These are phyloP conservation scores for Orthosia gracilis DNA, from an alignment of 2,888 invertebrate genomes.

Conservation along the genomic window DNA sequence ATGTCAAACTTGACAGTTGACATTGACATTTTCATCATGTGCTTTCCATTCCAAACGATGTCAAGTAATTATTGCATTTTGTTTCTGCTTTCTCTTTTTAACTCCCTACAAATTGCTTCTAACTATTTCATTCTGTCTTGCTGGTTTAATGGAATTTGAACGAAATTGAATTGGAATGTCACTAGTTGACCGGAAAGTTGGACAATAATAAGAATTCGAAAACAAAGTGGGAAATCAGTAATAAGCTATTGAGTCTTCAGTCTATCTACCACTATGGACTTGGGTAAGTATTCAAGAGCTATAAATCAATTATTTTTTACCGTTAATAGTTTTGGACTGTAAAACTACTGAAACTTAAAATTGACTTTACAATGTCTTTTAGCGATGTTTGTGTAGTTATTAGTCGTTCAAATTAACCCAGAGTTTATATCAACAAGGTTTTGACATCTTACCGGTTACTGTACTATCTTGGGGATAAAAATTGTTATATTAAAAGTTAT, in stretches of 20 bases:
- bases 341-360: neutral
- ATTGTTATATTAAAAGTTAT: constrained; percentile 17
- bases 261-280: constrained; percentile 21
- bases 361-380: constrained; percentile 1
- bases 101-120: accelerated
- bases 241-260: neutral
- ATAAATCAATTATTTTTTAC: neutral
- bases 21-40: neutral
- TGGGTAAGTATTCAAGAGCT: constrained; percentile 31
- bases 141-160: neutral
- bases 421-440: neutral
- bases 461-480: neutral
- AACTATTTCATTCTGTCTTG: neutral
- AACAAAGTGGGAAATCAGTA: constrained; percentile 26
- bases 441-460: neutral
- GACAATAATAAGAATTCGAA: constrained; percentile 13
- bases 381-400: neutral
- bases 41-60: neutral
- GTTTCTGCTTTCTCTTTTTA: constrained; percentile 39
- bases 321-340: neutral
- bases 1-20: neutral
- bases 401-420: neutral
- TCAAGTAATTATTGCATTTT: constrained; percentile 3
- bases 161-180: constrained; percentile 7
- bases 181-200: constrained; percentile 24